phyloP scores from a whole-genome alignment of 2,113 vertebrate genomes.

The Murina feae region DNA sequence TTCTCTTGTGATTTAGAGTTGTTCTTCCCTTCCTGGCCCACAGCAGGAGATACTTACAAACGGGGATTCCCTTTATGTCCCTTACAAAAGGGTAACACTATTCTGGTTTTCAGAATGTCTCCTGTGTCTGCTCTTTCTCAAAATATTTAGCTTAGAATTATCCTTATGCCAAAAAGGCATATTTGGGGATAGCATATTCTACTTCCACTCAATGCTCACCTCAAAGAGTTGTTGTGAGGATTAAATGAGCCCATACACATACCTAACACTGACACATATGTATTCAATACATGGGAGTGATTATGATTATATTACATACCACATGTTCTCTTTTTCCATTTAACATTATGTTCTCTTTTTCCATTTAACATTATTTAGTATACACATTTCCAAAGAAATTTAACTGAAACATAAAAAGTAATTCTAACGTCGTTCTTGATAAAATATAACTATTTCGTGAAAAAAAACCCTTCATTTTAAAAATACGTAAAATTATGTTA shows the following conservation, averaged over 20 bases:
- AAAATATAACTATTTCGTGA: background rate
- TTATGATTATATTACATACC: background rate
- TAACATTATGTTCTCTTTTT: background rate
- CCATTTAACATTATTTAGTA: background rate
- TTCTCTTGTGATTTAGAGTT: background rate
- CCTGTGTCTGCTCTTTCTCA: background rate
- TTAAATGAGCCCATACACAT: background rate
- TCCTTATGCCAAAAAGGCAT: background rate
- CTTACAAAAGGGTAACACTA: background rate
- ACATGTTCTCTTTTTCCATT: background rate
- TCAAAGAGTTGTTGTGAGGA: background rate
- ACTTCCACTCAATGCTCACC: background rate
- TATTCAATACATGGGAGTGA: background rate
- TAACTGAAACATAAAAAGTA: background rate
- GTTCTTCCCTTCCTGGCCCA: background rate
- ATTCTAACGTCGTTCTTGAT: background rate
- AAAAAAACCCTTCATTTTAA: background rate
- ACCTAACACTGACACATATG: background rate
- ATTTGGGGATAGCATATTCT: background rate
- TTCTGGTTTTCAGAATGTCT: background rate
- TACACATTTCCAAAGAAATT: background rate
- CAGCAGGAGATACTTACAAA: background rate
- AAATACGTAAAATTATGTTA: constrained; percentile 5
- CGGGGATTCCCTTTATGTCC: background rate
- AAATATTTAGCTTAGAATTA: background rate